These are phyloP conservation scores for Nannobrachium achirus DNA, from an alignment of 2,113 vertebrate species.

Conservation along the genomic window DNA sequence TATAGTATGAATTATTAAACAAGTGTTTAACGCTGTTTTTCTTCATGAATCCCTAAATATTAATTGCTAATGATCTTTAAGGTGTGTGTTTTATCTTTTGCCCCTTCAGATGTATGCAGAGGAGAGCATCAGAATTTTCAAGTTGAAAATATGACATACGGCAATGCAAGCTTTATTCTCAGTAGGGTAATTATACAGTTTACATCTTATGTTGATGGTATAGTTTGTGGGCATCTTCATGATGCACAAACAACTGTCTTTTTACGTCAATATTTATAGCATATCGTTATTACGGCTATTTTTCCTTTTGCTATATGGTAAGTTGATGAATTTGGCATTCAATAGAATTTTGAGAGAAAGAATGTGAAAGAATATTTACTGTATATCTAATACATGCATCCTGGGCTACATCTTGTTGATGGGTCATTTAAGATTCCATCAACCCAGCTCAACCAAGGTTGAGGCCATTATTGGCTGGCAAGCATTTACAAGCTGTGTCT, in stretches of 20 bases:
- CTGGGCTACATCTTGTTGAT: conserved; percentile 32
- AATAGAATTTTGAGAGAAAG: conserved; percentile 14
- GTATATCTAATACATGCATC: conserved; percentile 25
- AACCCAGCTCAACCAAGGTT: conserved; percentile 22
- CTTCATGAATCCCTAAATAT: conserved; percentile 80
- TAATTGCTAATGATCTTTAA: conserved; percentile 84
- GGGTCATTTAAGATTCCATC: conserved; percentile 18
- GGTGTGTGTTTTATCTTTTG: conserved; percentile 78
- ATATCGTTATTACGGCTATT: conserved; percentile 38
- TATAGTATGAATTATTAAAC: conserved; percentile 99
- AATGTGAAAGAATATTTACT: too few species aligned
- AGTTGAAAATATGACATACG: conserved; percentile 35
- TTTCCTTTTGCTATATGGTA: conserved; percentile 14
- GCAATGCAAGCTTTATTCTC: conserved; percentile 28
- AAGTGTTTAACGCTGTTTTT: conserved; percentile 87
- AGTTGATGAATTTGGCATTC: conserved; percentile 37
- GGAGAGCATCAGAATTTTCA: conserved; percentile 55
- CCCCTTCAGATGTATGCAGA: conserved; percentile 47
- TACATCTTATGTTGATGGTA: conserved; percentile 29
- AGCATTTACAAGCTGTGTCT: conserved; percentile 34
- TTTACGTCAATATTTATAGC: conserved; percentile 22
- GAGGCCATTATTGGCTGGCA: conserved; percentile 20
- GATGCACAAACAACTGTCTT: conserved; percentile 50
- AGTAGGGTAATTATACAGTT: conserved; percentile 49
- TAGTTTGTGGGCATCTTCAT: conserved; percentile 43